Evolutionary conservation across 2,113 vertebrate species (phyloP), one percentile per base, ranked within the genome.

Genomic region (Bagarius yarrelli): DNA sequence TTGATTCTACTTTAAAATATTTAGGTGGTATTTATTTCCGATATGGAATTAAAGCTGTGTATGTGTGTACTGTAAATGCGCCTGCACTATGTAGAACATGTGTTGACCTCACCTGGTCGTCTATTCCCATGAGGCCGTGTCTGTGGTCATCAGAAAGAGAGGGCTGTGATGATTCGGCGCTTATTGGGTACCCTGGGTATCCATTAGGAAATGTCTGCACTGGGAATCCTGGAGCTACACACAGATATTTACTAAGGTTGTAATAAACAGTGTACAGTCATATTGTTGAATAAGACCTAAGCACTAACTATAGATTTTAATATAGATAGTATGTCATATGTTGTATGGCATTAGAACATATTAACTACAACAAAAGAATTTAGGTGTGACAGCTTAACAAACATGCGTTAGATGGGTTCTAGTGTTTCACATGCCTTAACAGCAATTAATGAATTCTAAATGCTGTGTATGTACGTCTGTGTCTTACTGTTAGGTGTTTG

Each of bases 131-230:
- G 73, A 98, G 95, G 86, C 94, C 92, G 67, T 96, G 97, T 53
- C 95, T 94, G 1, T 95, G 94, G 80, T 99, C 96, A 21, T 99
- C 97, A 16, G 93, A 91, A 83, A 97, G 90, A 0, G 96, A 95
- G 77, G 96, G 94, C 69, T 98, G 94, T 0, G 94, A 91, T 2
- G 93, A 90, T 74, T 97, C 97, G 56, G 93, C 94, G 72, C 95
- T 93, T 81, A 94, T 89, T 77, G 93, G 93, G 90, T 96, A 98
- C 87, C 93, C 95, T 56, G 93, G 95, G 85, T 97, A 98, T 84
- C 97, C 98, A 25, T 99, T 99, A 83, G 96, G 95, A 89, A 97
- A 96, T 72, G 94, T 93, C 88, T 95, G 94, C 61, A 95, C 90
- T 1, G 94, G 94, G 86, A 97, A 98, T 11, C 93, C 96, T 87